These are phyloP conservation scores for Eupithecia dodoneata DNA, from an alignment of 2,888 invertebrate genomes.

Conservation along the genomic window DNA sequence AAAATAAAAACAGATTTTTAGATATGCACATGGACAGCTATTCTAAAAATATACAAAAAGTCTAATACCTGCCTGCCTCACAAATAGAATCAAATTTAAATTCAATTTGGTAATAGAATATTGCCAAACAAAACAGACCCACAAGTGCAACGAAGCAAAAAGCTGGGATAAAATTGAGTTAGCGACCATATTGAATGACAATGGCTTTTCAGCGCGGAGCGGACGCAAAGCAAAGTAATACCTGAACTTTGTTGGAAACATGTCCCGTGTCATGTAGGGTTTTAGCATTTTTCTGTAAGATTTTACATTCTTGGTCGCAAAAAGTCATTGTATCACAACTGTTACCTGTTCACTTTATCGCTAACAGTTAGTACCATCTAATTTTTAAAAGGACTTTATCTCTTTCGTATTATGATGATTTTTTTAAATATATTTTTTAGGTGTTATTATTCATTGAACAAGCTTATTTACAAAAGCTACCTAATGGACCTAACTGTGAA, in stretches of 20 bases:
- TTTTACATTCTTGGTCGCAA: not conserved
- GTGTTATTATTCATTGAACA: not conserved
- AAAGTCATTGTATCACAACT: not conserved
- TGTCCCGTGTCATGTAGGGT: not conserved
- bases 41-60: not conserved
- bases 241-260: constrained; percentile 20
- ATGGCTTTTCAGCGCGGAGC: constrained; percentile 54
- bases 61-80: not conserved
- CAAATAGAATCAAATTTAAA: not conserved
- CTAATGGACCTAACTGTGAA: not conserved
- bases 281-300: not conserved
- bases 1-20: not conserved
- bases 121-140: constrained; percentile 20
- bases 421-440: not conserved
- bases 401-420: too few relatives aligned
- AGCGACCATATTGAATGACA: constrained; percentile 63
- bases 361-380: too few relatives aligned
- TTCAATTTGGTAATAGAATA: constrained; percentile 7
- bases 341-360: not conserved
- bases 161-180: constrained; percentile 66
- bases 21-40: not conserved
- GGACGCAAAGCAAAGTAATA: constrained; percentile 49
- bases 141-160: constrained; percentile 47
- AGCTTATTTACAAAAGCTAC: not conserved
- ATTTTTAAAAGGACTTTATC: too few relatives aligned